Conservation (phyloP, 2,113 vertebrate genomes). For the Stegostoma tigrinum region DNA sequence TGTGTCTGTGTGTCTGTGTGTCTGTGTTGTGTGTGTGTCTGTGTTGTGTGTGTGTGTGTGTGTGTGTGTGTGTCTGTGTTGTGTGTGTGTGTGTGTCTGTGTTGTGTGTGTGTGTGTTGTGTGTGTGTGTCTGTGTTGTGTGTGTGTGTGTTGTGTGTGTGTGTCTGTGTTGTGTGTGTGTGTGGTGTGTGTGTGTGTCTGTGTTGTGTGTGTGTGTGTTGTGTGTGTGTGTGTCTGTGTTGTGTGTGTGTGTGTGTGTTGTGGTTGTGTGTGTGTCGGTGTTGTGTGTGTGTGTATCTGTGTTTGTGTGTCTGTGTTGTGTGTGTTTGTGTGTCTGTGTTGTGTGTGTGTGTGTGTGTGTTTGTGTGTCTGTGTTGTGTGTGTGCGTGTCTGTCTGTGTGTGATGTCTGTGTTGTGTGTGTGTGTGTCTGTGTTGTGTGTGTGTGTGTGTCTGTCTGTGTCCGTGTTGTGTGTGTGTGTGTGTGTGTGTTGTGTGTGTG, state of each 20-base stretch:
- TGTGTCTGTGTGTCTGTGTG: not conserved
- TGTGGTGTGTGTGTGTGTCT: no score
- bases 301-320: not conserved
- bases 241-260: not conserved
- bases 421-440: not conserved
- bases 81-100: not conserved
- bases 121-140: not conserved
- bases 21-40: not conserved
- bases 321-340: not conserved
- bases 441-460: not conserved
- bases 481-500: not conserved
- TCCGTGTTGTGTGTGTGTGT: not conserved
- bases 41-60: no score
- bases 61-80: not conserved
- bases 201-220: not conserved
- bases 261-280: no score
- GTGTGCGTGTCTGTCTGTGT: no score
- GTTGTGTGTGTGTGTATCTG: no score
- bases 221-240: not conserved
- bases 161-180: not conserved
- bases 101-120: not conserved
- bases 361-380: not conserved
- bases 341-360: no score
- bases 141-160: not conserved
- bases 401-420: no score